These are phyloP conservation scores for Marmota flaviventris DNA, from an alignment of 2,113 vertebrate genomes.

Conservation along the genomic window DNA sequence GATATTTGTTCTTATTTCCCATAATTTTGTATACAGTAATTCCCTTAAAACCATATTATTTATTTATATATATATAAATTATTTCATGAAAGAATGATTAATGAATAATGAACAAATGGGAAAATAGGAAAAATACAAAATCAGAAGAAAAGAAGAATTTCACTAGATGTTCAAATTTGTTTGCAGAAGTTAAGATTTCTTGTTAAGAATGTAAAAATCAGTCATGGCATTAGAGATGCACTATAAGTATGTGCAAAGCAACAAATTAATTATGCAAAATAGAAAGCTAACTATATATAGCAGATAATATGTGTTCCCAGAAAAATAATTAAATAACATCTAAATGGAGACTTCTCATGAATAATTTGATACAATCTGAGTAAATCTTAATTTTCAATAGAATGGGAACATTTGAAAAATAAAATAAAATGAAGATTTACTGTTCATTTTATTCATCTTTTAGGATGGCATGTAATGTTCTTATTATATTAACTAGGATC, in stretches of 20 bases:
- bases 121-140: neutral
- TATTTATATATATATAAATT: neutral
- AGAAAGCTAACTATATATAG: neutral
- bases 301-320: neutral
- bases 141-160: neutral
- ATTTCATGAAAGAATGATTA: neutral
- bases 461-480: neutral
- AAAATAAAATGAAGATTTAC: neutral
- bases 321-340: neutral
- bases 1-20: neutral
- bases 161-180: neutral
- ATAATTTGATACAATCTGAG: neutral
- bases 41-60: neutral
- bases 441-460: slow-evolving; percentile 1
- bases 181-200: neutral
- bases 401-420: slow-evolving; percentile 11
- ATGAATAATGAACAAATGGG: neutral
- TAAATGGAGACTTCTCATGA: neutral
- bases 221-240: neutral
- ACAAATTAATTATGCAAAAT: neutral
- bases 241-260: neutral
- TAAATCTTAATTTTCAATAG: neutral
- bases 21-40: neutral
- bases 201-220: neutral
- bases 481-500: neutral